Evolutionary conservation across 2,797 vertebrate species (phyloP).

Genomic region (Sciaenops ocellatus): DNA sequence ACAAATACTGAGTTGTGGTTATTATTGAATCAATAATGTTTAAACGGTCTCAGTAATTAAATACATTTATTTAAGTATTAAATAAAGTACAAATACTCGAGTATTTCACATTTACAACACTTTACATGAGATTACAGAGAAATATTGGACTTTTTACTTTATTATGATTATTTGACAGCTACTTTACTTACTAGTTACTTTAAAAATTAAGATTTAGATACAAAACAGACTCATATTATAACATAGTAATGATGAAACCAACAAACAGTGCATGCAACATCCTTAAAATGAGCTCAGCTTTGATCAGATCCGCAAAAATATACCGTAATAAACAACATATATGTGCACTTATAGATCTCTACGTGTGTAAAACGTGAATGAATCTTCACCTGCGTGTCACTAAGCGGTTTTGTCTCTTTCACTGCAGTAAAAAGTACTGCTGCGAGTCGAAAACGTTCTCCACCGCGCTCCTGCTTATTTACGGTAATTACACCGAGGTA

Average conservation of each 20-base stretch:
- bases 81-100: not conserved
- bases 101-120: not conserved
- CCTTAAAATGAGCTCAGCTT: too few species aligned
- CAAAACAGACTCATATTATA: not conserved
- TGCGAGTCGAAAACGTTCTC: not conserved
- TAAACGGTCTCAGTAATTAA: not conserved
- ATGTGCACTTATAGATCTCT: too few species aligned
- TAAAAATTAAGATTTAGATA: not conserved
- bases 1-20: not conserved
- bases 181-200: not conserved
- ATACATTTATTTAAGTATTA: not conserved
- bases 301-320: not conserved
- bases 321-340: not conserved
- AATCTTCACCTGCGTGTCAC: too few species aligned
- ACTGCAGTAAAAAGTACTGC: not conserved
- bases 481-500: constrained; percentile 28
- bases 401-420: not conserved
- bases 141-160: not conserved
- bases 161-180: not conserved
- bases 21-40: not conserved
- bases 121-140: not conserved
- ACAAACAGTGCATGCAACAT: not conserved
- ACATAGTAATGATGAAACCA: not conserved
- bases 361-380: too few species aligned
- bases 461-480: constrained; percentile 6